These are phyloP conservation scores for Apistogramma diplotaenia DNA, from an alignment of 2,113 vertebrate species.

Conservation along the genomic window DNA sequence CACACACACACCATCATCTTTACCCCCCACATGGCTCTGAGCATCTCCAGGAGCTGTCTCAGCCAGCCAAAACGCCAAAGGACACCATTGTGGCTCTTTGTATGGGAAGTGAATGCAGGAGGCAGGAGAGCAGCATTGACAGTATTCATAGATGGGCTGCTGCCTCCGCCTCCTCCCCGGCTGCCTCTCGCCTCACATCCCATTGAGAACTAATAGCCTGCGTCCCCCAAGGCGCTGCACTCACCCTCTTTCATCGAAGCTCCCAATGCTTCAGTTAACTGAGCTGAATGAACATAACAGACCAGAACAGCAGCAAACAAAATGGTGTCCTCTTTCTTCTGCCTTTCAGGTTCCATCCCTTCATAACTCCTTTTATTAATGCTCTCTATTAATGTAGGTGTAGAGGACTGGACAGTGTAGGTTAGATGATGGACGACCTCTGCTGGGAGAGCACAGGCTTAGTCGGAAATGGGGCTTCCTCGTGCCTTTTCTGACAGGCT, in stretches of 20 bases:
- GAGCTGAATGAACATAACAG: constrained; percentile 55
- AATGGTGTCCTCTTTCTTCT: constrained; percentile 44
- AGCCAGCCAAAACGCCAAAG: constrained; percentile 71
- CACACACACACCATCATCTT: constrained; percentile 19
- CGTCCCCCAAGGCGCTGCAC: constrained; percentile 60
- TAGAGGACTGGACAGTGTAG: constrained; percentile 40
- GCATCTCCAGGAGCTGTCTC: constrained; percentile 64
- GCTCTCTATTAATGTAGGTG: constrained; percentile 55
- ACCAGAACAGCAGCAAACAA: constrained; percentile 39
- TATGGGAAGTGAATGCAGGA: constrained; percentile 74
- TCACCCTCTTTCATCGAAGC: constrained; percentile 56
- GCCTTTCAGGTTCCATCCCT: constrained; percentile 13
- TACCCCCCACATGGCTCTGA: constrained; percentile 65
- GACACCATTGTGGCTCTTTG: constrained; percentile 76
- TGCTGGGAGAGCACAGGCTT: constrained; percentile 28
- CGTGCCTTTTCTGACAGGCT: constrained; percentile 34
- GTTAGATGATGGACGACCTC: constrained; percentile 29
- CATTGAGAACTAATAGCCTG: constrained; percentile 72
- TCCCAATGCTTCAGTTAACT: constrained; percentile 48
- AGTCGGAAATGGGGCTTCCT: constrained; percentile 39
- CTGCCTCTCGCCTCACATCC: constrained; percentile 63
- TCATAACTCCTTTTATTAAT: constrained; percentile 11
- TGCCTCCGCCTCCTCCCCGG: constrained; percentile 51
- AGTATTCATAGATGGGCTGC: constrained; percentile 71
- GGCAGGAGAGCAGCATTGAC: constrained; percentile 64